phyloP scores from a whole-genome alignment of 2,888 invertebrate genomes.

The Automeris io region DNA sequence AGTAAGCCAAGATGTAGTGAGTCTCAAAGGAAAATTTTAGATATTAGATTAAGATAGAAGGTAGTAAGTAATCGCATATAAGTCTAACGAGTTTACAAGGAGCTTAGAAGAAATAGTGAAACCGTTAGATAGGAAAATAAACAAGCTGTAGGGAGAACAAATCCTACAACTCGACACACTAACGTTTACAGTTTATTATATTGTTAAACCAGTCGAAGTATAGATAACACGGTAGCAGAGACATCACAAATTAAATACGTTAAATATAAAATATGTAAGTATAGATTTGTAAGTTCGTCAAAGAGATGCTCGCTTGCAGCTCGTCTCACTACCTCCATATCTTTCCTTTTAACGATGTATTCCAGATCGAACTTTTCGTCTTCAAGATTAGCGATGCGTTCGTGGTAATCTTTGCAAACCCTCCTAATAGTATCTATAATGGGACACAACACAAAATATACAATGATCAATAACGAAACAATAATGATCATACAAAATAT shows the following conservation, averaged over 20 bases:
- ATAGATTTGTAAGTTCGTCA: conserved; percentile 56
- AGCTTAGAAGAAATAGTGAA: conserved; percentile 54
- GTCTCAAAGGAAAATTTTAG: conserved; percentile 47
- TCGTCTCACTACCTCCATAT: conserved; percentile 92
- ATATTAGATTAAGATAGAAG: conserved; percentile 46
- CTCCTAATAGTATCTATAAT: conserved; percentile 86
- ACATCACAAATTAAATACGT: conserved; percentile 56
- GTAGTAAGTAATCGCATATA: conserved; percentile 49
- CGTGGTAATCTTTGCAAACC: conserved; percentile 90
- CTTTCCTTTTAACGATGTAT: conserved; percentile 98
- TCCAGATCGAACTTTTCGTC: conserved; percentile 99
- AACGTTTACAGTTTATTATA: conserved; percentile 43
- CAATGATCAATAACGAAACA: conserved; percentile 24
- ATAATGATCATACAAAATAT: conserved; percentile 15
- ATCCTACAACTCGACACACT: conserved; percentile 36
- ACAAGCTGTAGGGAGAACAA: conserved; percentile 23
- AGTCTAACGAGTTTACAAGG: conserved; percentile 52
- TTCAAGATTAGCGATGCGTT: conserved; percentile 92
- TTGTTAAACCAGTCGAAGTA: conserved; percentile 59
- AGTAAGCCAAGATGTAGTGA: conserved; percentile 52
- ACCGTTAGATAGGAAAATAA: conserved; percentile 54
- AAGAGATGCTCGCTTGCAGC: conserved; percentile 48
- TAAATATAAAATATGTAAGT: conserved; percentile 47
- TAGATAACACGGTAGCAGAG: conserved; percentile 60
- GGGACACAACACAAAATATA: conserved; percentile 53